Conservation (phyloP, 2,797 vertebrate species). For the Apodemus agrarius region DNA sequence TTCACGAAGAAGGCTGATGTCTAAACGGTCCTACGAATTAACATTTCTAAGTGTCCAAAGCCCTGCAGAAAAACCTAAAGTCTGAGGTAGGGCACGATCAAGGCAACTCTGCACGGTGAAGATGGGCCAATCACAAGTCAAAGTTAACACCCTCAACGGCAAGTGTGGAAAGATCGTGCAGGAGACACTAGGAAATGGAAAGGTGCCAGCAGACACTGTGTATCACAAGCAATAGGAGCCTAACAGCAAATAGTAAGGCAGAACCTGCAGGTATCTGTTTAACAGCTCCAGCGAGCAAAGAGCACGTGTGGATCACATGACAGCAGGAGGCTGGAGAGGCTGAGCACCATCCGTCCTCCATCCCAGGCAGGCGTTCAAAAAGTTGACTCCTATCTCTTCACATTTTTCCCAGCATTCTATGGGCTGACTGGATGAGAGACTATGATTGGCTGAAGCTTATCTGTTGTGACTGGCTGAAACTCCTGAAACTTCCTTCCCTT, state of each 20-base stretch:
- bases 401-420: background rate
- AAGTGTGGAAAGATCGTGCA: background rate
- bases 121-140: background rate
- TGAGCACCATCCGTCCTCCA: background rate
- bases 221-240: background rate
- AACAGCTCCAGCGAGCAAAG: background rate
- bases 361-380: background rate
- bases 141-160: background rate
- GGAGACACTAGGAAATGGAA: background rate
- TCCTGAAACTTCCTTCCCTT: background rate
- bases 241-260: background rate
- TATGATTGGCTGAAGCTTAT: background rate
- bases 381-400: background rate
- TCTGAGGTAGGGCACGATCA: background rate
- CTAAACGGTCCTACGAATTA: background rate
- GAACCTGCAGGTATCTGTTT: background rate
- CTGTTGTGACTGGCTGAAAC: background rate
- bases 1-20: background rate
- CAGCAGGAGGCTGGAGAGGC: background rate
- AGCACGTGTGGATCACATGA: background rate
- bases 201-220: background rate
- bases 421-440: background rate
- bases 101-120: background rate
- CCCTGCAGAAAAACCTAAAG: background rate
- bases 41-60: slow-evolving; percentile 20